Evolutionary conservation across 2,113 vertebrate species (phyloP).

Genomic region (Brachionichthys hirsutus): DNA sequence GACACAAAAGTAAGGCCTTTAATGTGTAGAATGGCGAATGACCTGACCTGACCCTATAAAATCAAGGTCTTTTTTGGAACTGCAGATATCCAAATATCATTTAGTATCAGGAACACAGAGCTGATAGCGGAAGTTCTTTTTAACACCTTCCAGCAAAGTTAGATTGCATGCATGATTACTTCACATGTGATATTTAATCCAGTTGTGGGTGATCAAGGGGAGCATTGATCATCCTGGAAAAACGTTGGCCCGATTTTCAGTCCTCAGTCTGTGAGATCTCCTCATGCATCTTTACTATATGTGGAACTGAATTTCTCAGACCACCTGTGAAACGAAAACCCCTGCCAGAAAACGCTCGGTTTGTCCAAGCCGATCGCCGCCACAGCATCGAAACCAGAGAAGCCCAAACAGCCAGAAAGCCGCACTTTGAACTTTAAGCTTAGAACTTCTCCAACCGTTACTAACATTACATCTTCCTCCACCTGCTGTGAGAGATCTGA

Average conservation of each 20-base stretch:
- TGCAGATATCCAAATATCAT: conserved; percentile 11
- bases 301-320: neutral
- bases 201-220: conserved; percentile 7
- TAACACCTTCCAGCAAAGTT: conserved; percentile 13
- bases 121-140: neutral
- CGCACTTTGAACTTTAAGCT: conserved; percentile 39
- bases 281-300: neutral
- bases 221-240: conserved; percentile 1
- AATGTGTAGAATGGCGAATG: neutral
- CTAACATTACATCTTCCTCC: conserved; percentile 26
- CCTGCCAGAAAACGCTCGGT: conserved; percentile 5
- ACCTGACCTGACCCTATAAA: conserved; percentile 10
- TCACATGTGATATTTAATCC: conserved; percentile 20
- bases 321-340: conserved; percentile 21
- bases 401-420: conserved; percentile 44
- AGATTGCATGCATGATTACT: conserved; percentile 1
- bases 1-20: conserved; percentile 7
- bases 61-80: conserved; percentile 7
- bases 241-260: conserved; percentile 6
- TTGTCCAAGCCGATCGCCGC: conserved; percentile 27
- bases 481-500: conserved; percentile 50
- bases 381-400: conserved; percentile 31
- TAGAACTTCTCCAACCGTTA: conserved; percentile 23
- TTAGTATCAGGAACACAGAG: conserved; percentile 14
- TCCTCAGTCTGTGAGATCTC: neutral